Conservation (phyloP, 2,797 vertebrate genomes). For the Argentina silus region DNA sequence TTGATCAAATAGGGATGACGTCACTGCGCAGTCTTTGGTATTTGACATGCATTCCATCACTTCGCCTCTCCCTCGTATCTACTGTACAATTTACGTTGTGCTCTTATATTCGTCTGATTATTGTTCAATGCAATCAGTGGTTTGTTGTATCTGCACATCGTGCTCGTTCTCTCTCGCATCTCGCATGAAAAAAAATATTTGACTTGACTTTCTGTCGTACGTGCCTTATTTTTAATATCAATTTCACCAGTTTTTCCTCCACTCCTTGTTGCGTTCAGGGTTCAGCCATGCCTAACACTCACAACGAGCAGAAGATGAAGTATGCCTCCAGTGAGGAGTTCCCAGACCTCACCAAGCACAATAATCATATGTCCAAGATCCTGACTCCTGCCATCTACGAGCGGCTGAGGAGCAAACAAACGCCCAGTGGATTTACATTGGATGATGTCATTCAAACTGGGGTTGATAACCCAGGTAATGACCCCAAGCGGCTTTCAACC, state of each 20-base stretch:
- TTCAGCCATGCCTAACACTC: slow-evolving; percentile 92
- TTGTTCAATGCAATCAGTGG: background rate
- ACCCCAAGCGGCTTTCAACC: background rate
- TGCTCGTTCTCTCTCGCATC: background rate
- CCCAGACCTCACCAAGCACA: slow-evolving; percentile 91
- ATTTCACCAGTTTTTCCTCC: slow-evolving; percentile 36
- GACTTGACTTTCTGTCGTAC: background rate
- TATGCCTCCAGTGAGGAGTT: slow-evolving; percentile 80
- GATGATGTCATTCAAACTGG: slow-evolving; percentile 96
- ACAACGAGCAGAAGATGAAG: slow-evolving; percentile 90
- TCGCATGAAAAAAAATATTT: slow-evolving; percentile 10
- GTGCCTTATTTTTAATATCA: background rate
- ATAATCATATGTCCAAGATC: slow-evolving; percentile 95
- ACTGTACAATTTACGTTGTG: background rate
- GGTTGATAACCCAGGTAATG: slow-evolving; percentile 94
- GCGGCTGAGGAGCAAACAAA: slow-evolving; percentile 85
- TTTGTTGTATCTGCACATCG: background rate
- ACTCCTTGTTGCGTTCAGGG: slow-evolving; percentile 62
- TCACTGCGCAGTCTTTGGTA: background rate
- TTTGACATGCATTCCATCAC: background rate
- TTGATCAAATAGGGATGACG: background rate
- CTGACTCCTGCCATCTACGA: slow-evolving; percentile 86
- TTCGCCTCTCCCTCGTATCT: background rate
- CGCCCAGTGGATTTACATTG: slow-evolving; percentile 89
- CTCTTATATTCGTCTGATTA: background rate